Evolutionary conservation across 30 jellyfish, hydroid and myxozoan genomes (phyloP), one percentile per base, ranked within the genome.

Genomic region (Catostylus mosaicus): DNA sequence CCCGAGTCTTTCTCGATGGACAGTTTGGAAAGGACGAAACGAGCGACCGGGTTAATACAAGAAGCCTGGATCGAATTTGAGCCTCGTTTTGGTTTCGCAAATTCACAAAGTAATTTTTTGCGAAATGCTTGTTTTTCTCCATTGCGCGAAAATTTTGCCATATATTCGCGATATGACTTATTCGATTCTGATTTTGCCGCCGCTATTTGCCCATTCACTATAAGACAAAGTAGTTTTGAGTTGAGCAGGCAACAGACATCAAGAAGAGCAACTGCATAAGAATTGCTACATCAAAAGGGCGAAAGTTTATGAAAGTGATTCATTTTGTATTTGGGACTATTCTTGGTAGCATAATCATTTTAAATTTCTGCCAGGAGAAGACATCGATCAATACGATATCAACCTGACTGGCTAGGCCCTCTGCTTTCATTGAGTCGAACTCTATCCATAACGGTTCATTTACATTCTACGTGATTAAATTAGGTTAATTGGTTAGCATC

Each of bases 81-180:
- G 75, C 92, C 92, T 82, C 92, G 69, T 52, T n/a, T 82, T 37
- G 62, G 48, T 54, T 34, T 68, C 92, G 92, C 92, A 56, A 69
- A 82, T 29, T 12, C 66, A 16, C 47, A 14, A 1, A 18, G 10
- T 31, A 30, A 10, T 18, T n/a, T 73, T 77, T 59, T 67, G 82
- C 82, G 79, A 80, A 45, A 12, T 8, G 1, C 50, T 7, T n/a
- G n/a, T n/a, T n/a, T n/a, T n/a, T n/a, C n/a, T n/a, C n/a, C n/a
- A n/a, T n/a, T n/a, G n/a, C n/a, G n/a, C n/a, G n/a, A n/a, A n/a
- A n/a, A n/a, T n/a, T n/a, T n/a, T n/a, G n/a, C n/a, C n/a, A 18
- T 67, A 46, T 82, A 23, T 82, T 82, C 84, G 92, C 92, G 92
- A 18, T 5, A 64, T 51, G 16, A 30, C 36, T 30, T 36, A 26